These are phyloP conservation scores for Chaetops frenatus DNA, from an alignment of 2,113 vertebrate genomes.

Conservation along the genomic window DNA sequence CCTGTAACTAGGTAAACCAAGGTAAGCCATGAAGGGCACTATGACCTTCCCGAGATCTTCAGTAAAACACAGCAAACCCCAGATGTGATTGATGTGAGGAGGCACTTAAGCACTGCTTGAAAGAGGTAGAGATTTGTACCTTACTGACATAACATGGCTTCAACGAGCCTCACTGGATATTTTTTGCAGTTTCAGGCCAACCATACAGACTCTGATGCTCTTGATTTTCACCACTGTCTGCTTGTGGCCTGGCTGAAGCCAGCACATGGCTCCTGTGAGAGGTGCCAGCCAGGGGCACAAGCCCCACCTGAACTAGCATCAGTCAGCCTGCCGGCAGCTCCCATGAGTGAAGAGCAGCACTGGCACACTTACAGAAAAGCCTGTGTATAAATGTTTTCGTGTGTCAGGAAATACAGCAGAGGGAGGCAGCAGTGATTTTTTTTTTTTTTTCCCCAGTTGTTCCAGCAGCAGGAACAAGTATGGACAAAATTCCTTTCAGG, in stretches of 20 bases:
- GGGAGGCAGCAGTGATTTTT: background rate
- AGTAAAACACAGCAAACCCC: background rate
- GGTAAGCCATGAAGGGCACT: background rate
- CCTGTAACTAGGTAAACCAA: background rate
- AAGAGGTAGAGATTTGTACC: background rate
- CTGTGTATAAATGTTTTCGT: background rate
- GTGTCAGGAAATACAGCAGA: background rate
- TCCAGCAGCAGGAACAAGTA: constrained; percentile 12
- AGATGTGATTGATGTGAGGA: background rate
- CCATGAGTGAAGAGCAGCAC: background rate
- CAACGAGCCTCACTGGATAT: background rate
- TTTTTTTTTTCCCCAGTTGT: background rate
- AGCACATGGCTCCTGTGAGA: accelerated
- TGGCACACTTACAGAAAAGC: background rate
- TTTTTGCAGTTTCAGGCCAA: background rate
- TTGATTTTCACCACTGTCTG: background rate
- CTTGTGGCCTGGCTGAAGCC: background rate
- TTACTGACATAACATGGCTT: background rate
- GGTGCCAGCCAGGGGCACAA: background rate
- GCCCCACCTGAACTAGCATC: background rate
- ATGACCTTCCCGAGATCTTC: background rate
- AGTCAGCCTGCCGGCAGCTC: background rate
- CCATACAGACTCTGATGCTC: background rate
- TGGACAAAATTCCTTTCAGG: background rate
- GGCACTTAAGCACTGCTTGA: background rate